Evolutionary conservation across 2,888 invertebrate species (phyloP), one percentile per base, ranked within the genome.

Genomic region (Metellina segmentata): DNA sequence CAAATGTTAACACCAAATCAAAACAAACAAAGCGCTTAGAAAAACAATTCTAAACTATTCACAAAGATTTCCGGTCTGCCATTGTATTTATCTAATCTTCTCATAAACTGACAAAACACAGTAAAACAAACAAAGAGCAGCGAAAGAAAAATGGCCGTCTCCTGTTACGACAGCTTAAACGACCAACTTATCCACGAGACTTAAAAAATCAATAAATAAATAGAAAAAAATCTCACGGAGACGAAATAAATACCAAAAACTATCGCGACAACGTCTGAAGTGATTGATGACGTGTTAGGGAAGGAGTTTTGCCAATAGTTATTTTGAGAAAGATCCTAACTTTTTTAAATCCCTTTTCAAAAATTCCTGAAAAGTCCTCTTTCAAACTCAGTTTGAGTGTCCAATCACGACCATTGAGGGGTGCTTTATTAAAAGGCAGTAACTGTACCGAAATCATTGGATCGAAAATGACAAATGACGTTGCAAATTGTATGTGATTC

Each of bases 251-350:
- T 69, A 81, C 48, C 78, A 75, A 87, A 86, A 88, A 61, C 74
- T 75, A 74, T 81, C 81, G 81, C 88, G 74, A 87, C 81, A 87
- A 52, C 71, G 71, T 81, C 81, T 20, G 20, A 61, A 74, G 87
- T 88, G 88, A 88, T 88, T 88, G 88, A 88, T 88, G 81, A 81
- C 88, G 81, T 81, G 81, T 71, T 71, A 71, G 87, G 34, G 19
- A 71, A 48, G 81, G 81, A 88, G 75, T 88, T 88, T 88, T 81
- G 75, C 88, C 88, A 74, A 88, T 88, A 88, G 88, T 88, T 88
- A 88, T 88, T 88, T 88, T 49, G 19, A 75, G 81, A 75, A 87
- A 69, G 69, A 49, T 74, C 75, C 69, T 72, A 81, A 61, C 61
- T 81, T 88, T 88, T 88, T 81, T 49, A 81, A 75, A 75, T 81